Evolutionary conservation across 2,888 invertebrate species (phyloP), one percentile per base, ranked within the genome.

Genomic region (Hyposoter didymator): DNA sequence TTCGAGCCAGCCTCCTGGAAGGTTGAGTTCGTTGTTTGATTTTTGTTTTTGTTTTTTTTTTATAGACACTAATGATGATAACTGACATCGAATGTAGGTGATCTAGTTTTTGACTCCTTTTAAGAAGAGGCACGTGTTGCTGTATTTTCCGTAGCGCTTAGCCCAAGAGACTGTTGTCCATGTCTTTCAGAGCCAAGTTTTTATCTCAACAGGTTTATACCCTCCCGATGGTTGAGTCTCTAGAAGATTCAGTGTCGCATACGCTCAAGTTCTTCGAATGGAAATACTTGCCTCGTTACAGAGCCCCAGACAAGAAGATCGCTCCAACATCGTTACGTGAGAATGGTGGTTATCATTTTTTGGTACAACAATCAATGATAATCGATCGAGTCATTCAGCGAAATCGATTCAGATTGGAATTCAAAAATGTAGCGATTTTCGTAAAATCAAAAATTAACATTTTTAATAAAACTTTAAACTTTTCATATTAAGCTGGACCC

Each of bases 171-270:
- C 64, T 66, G 32, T 14, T 64, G 84, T 52, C 17, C 75, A 72
- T 55, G 69, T 49, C 70, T 28, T 69, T 79, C 78, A 19, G 64
- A 75, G 75, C 52, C 84, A 72, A 79, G 79, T 84, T 84, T 84
- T 84, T 84, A 70, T 75, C 80, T 32, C 64, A 70, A 75, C 84
- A 70, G 79, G 70, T 84, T 82, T 82, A n/a, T 73, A 67, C 39
- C 67, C 66, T 75, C 45, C 69, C 39, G 7, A 59, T 74, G 28
- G 55, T 64, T 35, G 4, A 49, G 76, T 74, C 73, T 69, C 47
- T 59, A 62, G 47, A 78, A 74, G 73, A 47, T 7, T 59, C 28
- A n/a, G 52, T 35, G 52, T 67, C 22, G 69, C 45, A 59, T 69
- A 69, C 55, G 62, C 47, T 59, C 45, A 67, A 67, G 78, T 35